Evolutionary conservation across 2,888 invertebrate genomes (phyloP), one percentile per base, ranked within the genome.

Genomic region (Melieria omissa): DNA sequence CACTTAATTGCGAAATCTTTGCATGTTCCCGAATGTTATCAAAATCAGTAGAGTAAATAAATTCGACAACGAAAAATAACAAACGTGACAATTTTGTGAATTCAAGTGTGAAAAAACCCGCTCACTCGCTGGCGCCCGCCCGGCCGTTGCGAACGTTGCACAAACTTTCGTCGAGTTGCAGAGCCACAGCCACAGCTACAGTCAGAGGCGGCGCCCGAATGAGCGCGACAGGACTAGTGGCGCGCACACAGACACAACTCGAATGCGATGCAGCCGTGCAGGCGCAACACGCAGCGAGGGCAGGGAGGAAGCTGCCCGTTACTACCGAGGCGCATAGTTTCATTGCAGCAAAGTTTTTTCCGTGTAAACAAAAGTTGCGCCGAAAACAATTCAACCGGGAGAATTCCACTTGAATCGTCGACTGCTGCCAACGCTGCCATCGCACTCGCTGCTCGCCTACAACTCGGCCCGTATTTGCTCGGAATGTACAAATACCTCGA

Each of bases 11-110:
- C 75, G 73, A 79, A 80, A 80, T 80, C 82, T 75, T 77, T 78
- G 76, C 83, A 83, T 83, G 83, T 81, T 80, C 82, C 80, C 79
- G 80, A 83, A 83, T 83, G 83, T 83, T 84, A 84, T 84, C 84
- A 84, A 84, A 84, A 84, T 84, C 84, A 84, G 84, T 83, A 84
- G 80, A 79, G 84, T 85, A 84, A 84, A 84, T 83, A 84, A 79
- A 81, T 79, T 80, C 79, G 76, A 62, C 76, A 74, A 76, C 77
- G 77, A 80, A 82, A 82, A 81, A 81, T 78, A 82, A 84, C 80
- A 82, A 82, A 84, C 84, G 84, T 84, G 85, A 84, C 84, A 84
- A 80, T 83, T 82, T 84, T 80, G 82, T 82, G 82, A 82, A 83
- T 79, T 84, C 82, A 80, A 78, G 78, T 78, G 80, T 78, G 74